Evolutionary conservation across 2,888 invertebrate species (phyloP).

Genomic region (Cylindroiulus punctatus): DNA sequence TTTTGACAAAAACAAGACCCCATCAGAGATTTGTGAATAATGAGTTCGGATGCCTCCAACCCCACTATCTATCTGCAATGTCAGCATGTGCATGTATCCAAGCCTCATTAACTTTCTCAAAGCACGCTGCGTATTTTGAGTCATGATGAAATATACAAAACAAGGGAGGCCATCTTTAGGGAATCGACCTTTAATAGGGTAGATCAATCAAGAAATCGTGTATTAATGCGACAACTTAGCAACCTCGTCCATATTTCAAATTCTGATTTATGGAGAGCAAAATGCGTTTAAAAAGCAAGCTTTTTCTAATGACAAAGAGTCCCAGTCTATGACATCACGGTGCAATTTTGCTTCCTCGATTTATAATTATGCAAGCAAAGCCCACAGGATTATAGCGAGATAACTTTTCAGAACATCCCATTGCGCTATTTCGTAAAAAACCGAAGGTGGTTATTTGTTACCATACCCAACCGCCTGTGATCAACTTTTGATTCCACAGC

Average conservation of each 20-base stretch:
- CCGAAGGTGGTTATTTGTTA: not conserved
- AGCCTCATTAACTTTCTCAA: not conserved
- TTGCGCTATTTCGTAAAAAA: not conserved
- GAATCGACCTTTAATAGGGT: conserved; percentile 19
- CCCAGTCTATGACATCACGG: not conserved
- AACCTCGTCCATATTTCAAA: not conserved
- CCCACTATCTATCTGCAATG: not conserved
- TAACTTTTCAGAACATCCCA: not conserved
- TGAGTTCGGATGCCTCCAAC: not conserved
- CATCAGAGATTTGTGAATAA: not conserved
- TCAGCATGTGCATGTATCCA: not conserved
- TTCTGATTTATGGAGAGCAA: not conserved
- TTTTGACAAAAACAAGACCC: not conserved
- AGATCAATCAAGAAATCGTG: conserved; percentile 24
- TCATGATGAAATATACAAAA: not conserved
- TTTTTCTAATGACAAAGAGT: not conserved
- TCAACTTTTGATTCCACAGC: not conserved
- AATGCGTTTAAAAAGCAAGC: not conserved
- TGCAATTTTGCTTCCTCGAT: not conserved
- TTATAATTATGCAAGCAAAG: not conserved
- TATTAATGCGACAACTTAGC: conserved; percentile 23
- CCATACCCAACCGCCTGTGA: not conserved
- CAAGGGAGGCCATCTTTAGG: not conserved
- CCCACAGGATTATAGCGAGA: not conserved
- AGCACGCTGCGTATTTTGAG: not conserved